phyloP scores from a whole-genome alignment of 1,140 invertebrate species.

The Meloidogyne chitwoodi region DNA sequence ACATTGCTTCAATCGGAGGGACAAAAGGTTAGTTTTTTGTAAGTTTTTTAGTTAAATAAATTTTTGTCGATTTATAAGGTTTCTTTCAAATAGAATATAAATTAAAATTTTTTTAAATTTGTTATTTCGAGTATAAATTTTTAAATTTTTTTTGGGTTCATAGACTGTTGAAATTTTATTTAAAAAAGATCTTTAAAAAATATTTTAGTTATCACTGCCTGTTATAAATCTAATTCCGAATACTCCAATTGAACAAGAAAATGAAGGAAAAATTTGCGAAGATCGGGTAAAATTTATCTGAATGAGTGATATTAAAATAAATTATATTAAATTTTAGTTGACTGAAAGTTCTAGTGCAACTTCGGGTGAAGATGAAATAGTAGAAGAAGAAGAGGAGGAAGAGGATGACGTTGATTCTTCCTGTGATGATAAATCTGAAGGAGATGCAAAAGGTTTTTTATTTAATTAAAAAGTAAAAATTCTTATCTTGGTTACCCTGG shows the following conservation, averaged over 20 bases:
- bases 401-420: slow-evolving; percentile 30
- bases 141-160: no score
- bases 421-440: slow-evolving; percentile 47
- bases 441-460: slow-evolving; percentile 21
- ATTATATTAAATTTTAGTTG: slow-evolving; percentile 22
- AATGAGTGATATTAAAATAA: background rate
- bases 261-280: slow-evolving; percentile 4
- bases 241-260: slow-evolving; percentile 51
- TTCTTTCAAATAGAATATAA: no score
- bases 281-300: slow-evolving; percentile 1
- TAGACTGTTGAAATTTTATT: no score
- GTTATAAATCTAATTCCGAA: slow-evolving; percentile 57
- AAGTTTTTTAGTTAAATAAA: background rate
- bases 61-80: background rate
- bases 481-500: no score
- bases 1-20: background rate
- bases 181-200: background rate
- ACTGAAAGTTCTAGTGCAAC: slow-evolving; percentile 47
- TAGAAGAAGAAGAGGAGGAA: slow-evolving; percentile 44
- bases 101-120: no score
- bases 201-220: slow-evolving; percentile 40
- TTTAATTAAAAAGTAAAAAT: background rate
- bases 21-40: background rate
- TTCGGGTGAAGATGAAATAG: slow-evolving; percentile 54
- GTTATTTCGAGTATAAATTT: no score